Base-by-base conservation (phyloP, 2,113 vertebrate species). In the Phalacrocorax carbo region DNA sequence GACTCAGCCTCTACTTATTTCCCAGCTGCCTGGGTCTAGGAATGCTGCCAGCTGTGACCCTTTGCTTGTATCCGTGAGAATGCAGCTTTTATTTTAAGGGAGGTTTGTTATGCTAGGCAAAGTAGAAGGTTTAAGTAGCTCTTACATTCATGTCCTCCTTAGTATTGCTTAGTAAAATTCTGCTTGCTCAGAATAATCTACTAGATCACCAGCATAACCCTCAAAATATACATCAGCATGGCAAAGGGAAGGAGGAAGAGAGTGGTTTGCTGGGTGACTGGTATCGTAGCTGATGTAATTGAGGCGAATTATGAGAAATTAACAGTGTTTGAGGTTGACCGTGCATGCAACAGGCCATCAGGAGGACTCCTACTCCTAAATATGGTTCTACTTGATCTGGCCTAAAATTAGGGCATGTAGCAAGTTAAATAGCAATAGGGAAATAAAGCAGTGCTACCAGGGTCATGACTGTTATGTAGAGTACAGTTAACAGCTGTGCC, bases 381-480 rank as follows among this genome's bases (percentile, higher is more conserved):
- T 11, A 44, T 2, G 25, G 12, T 30, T 44, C 65, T 32, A 10
- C n/a, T 71, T 62, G 70, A 32, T 44, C 77, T 78, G 27, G 23
- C 25, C 36, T 68, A 36, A 69, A 58, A 65, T 30, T 8, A 55
- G 10, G 11, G 10, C 15, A 30, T 5, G 19, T n/a, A 64, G 49
- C 44, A 68, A 64, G 30, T 52, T 34, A 34, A 55, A 51, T 13
- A 36, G 40, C 22, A 27, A 3, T 12, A 34, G 10, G 26, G 49
- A 66, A 60, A 55, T 18, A 52, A 87, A 72, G n/a, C 8, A 8
- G 51, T 55, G 34, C 55, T 89, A 2, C 36, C 23, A 46, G 15
- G 48, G 26, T 49, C n/a, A 3, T 17, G n/a, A 5, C 46, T 49
- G 34, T 13, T 64, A 17, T 4, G 2, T 0, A 4, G n/a, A 62